phyloP scores from a whole-genome alignment of 2,797 vertebrate species.

The Gymnoscopelus microlampas region DNA sequence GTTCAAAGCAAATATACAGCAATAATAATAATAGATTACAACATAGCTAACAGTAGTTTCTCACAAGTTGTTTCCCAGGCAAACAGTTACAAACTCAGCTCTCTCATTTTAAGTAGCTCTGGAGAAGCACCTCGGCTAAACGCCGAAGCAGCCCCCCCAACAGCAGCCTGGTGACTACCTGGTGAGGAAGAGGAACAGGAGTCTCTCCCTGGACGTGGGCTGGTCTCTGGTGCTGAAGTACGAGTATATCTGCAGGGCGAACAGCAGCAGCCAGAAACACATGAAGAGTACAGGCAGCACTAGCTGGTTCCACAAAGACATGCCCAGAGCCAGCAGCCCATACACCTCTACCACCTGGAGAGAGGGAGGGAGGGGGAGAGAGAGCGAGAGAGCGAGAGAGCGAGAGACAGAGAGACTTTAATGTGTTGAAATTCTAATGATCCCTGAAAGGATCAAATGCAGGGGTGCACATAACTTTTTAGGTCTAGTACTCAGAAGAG shows the following conservation, averaged over 20 bases:
- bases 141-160: too few relatives aligned
- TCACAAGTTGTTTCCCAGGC: too few relatives aligned
- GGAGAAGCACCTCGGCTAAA: too few relatives aligned
- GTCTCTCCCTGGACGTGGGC: constrained; percentile 94
- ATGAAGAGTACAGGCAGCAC: constrained; percentile 98
- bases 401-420: not conserved
- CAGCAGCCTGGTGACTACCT: constrained; percentile 77
- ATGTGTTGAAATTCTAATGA: too few relatives aligned
- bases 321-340: constrained; percentile 93
- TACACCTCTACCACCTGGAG: constrained; percentile 96
- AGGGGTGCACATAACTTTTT: too few relatives aligned
- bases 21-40: too few relatives aligned
- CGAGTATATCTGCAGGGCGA: constrained; percentile 97
- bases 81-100: too few relatives aligned
- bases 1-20: too few relatives aligned
- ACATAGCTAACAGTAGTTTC: too few relatives aligned
- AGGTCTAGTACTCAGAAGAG: too few relatives aligned
- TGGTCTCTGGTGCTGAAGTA: constrained; percentile 98
- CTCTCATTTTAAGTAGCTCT: too few relatives aligned
- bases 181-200: constrained; percentile 97
- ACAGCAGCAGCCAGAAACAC: constrained; percentile 98
- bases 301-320: constrained; percentile 99
- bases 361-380: not conserved
- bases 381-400: not conserved
- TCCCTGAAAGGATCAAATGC: too few relatives aligned